A percentile compares a stretch with the other conserved stretches of the same genome.
phyloP scores from a whole-genome alignment of 2,797 vertebrate genomes.

The Amniataba percoides region DNA sequence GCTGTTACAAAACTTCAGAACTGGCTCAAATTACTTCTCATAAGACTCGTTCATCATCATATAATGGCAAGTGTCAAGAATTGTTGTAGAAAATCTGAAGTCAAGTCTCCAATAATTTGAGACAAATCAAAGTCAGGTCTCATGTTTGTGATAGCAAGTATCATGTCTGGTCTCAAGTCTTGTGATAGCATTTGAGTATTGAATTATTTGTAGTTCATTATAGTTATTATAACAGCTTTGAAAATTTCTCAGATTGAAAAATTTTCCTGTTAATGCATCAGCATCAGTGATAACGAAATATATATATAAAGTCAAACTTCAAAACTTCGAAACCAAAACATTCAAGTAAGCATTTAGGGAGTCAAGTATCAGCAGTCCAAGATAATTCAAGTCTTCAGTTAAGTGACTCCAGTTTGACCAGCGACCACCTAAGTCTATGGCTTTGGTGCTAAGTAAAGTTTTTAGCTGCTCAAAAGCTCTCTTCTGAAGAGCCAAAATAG shows the following conservation, averaged over 20 bases:
- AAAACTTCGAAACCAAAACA: not conserved
- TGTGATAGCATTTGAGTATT: not conserved
- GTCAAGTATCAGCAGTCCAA: not conserved
- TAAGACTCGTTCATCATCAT: no score
- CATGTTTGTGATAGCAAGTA: not conserved
- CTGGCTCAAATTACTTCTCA: no score
- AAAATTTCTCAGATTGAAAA: not conserved
- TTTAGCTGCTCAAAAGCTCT: slow-evolving; percentile 13
- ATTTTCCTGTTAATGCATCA: not conserved
- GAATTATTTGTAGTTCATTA: no score
- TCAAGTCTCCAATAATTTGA: no score
- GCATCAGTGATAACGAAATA: not conserved
- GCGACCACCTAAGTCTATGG: not conserved
- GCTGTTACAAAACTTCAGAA: no score
- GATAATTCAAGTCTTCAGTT: not conserved
- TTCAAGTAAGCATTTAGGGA: not conserved
- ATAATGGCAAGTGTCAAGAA: no score
- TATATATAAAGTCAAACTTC: not conserved
- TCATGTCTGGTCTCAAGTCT: not conserved
- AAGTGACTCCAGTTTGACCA: not conserved
- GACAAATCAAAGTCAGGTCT: not conserved
- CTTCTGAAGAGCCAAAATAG: not conserved
- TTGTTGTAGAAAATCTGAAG: no score
- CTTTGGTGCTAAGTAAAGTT: slow-evolving; percentile 22
- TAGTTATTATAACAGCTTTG: no score